These are phyloP conservation scores for Tetrao urogallus DNA, from an alignment of 2,113 vertebrate genomes.

Conservation along the genomic window DNA sequence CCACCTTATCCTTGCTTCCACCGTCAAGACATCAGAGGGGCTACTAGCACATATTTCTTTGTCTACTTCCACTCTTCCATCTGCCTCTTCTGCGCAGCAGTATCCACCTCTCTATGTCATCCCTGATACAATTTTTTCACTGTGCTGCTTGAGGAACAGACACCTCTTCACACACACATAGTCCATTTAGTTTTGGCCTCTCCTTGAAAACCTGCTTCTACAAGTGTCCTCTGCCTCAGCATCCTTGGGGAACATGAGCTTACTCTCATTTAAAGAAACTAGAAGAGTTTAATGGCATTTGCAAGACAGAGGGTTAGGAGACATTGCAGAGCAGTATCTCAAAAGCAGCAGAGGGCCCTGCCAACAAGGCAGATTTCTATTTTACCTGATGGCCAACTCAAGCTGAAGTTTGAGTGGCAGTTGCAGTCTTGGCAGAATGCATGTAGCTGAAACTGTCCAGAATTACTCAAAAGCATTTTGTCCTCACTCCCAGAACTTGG, in stretches of 20 bases:
- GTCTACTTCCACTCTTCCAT: background rate
- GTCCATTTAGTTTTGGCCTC: background rate
- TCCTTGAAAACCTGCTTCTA: background rate
- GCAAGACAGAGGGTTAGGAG: no score
- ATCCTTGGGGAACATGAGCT: background rate
- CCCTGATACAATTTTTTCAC: background rate
- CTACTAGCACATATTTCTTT: background rate
- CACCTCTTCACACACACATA: background rate
- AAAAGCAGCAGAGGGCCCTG: background rate
- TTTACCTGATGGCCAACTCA: background rate
- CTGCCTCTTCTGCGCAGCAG: background rate
- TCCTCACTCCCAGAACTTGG: fast-evolving
- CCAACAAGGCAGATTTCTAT: background rate
- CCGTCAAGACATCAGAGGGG: background rate
- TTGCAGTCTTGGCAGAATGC: background rate
- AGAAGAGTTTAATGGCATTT: fast-evolving
- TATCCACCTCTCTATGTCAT: background rate
- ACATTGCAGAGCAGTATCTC: background rate
- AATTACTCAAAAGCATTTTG: background rate
- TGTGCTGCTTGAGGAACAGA: background rate
- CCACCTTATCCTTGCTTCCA: background rate
- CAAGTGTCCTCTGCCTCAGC: background rate
- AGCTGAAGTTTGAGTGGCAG: background rate
- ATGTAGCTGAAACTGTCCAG: background rate
- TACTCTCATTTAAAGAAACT: background rate